Conservation (phyloP, 2,113 vertebrate genomes). For the Elaphurus davidianus region DNA sequence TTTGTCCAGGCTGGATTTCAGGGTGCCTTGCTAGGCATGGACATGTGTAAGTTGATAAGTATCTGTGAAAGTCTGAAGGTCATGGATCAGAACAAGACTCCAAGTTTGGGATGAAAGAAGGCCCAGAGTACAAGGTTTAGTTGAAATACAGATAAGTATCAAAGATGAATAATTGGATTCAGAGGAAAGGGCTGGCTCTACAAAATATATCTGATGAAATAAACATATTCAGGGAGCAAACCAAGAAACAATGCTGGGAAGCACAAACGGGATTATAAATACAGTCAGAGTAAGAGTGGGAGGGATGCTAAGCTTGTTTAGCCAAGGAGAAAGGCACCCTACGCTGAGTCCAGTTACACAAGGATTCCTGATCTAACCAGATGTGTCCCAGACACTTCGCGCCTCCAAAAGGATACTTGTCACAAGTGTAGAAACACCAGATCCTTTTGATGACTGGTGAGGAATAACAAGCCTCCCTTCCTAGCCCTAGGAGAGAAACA, state of each 20-base stretch:
- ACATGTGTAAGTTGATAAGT: not conserved
- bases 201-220: not conserved
- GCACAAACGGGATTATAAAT: not conserved
- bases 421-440: not conserved
- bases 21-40: not conserved
- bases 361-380: not conserved
- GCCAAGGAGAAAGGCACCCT: not conserved
- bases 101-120: not conserved
- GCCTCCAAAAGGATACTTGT: not conserved
- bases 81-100: not conserved
- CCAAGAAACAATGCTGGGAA: not conserved
- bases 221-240: not conserved
- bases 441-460: not conserved
- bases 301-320: not conserved
- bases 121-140: not conserved
- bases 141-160: not conserved
- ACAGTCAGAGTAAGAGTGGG: not conserved
- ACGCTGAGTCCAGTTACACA: not conserved
- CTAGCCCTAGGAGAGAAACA: not conserved
- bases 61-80: not conserved
- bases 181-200: not conserved
- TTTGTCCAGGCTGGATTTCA: not conserved
- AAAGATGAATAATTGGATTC: not conserved
- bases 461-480: not conserved
- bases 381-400: not conserved